Base-by-base conservation (phyloP, 2,797 vertebrate species). In the Tachyglossus aculeatus region DNA sequence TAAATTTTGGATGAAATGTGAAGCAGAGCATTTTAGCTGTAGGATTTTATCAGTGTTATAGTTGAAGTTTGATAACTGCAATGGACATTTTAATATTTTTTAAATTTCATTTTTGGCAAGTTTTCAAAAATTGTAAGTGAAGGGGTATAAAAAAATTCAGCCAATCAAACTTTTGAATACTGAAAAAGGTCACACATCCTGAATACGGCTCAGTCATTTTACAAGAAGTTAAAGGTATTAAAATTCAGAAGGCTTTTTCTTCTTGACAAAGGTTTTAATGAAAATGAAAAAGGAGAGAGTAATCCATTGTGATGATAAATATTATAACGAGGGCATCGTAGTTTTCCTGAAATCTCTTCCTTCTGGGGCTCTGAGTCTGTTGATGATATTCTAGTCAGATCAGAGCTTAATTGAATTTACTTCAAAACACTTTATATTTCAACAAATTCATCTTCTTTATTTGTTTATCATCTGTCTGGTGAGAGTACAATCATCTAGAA, bases 191-290 rank as follows among this genome's bases (percentile, higher is more conserved):
- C 64, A 80, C 51, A 16, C 39, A 52, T 63, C 44, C 39, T n/a
- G 38, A 54, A 34, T 31, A 54, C 18, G 79, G 44, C 24, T 7
- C 2, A 0, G 0, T 0, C 19, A 67, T 51, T n/a, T 51, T 57
- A 80, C 71, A 75, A 73, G 38, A 78, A 83, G 77, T 18, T 15
- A 1, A 78, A 74, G 13, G 39, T 58, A 71, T 65, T 78, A 70
- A 21, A 34, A 76, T 87, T 80, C 55, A 81, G 55, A 80, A 25
- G 27, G 0, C 43, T 12, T 29, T 36, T 78, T 41, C 45, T 71
- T 40, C 33, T 36, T 62, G 72, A 50, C 38, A 56, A 13, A 34
- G 48, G 2, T 12, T 73, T 64, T 79, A 79, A 82, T 57, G 63
- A 78, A 73, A 77, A 48, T 14, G 22, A 37, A 22, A 45, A 54